Evolutionary conservation across 2,797 vertebrate genomes (phyloP), one percentile per base, ranked within the genome.

Genomic region (Tolypeutes matacus): DNA sequence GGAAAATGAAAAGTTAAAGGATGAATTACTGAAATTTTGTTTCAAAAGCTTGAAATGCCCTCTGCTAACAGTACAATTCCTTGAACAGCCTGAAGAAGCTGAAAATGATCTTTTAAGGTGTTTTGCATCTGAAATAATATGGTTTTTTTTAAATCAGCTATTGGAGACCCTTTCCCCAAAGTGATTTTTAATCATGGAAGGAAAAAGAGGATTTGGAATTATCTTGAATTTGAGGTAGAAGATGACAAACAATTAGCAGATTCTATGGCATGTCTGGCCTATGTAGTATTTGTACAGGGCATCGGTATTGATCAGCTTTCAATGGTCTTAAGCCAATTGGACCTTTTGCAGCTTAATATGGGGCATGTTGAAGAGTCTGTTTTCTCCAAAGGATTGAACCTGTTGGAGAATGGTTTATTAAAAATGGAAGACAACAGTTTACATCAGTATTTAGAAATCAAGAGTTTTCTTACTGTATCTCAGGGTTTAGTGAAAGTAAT

Each of bases 201-300:
- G 94, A 97, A 64, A 97, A 97, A 84, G 72, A 94, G 77, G 7
- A 92, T 5, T 5, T 98, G 98, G 98, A 96, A 98, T 91, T 93
- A 97, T 86, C 90, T 98, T 88, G 98, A 98, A 87, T 93, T 97
- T 85, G 95, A 97, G 13, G 98, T 98, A 39, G 98, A 98, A 81
- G 98, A 98, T 72, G 82, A 4, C 86, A 98, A 98, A 60, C 96
- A 99, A 73, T 97, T 97, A 0, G 97, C 96, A 12, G 99, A 99
- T 92, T 98, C 99, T 5, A 97, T 98, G 97, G 99, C 99, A 1
- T 99, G 99, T 95, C 97, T 99, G 96, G 98, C 99, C 6, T 99
- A 99, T 82, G 97, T 99, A 31, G 94, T 99, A n/a, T 99, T 99
- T 98, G 99, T 99, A 88, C 99, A 99, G 91, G 98, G 98, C 93